Percentiles rank a stretch among this genome's conserved stretches.
phyloP scores from a whole-genome alignment of 2,797 vertebrate species.

The Hybognathus amarus region DNA sequence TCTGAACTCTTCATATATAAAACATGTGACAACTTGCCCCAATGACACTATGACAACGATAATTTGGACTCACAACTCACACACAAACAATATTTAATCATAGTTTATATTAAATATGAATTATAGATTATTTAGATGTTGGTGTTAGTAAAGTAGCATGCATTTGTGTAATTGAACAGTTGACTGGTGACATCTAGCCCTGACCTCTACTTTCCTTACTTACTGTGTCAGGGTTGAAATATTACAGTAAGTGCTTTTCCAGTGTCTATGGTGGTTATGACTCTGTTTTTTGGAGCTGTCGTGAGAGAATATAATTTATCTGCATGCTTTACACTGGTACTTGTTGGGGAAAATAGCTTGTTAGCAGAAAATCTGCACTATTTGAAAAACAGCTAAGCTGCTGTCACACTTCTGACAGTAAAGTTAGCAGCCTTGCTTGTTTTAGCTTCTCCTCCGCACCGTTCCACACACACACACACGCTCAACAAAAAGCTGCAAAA shows the following conservation, averaged over 20 bases:
- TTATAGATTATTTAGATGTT: background rate
- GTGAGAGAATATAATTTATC: background rate
- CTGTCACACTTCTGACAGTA: conserved; percentile 5
- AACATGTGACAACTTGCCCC: background rate
- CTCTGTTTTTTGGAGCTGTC: background rate
- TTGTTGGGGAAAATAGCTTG: conserved; percentile 1
- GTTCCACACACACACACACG: background rate
- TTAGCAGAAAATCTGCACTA: conserved; percentile 10
- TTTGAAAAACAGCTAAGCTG: conserved; percentile 27
- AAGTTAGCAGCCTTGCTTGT: conserved; percentile 8
- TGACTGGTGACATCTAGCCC: background rate
- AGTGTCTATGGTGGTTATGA: background rate
- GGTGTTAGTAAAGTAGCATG: background rate
- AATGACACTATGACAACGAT: background rate
- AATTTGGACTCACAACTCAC: background rate
- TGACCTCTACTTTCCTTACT: background rate
- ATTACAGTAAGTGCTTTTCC: conserved; percentile 6
- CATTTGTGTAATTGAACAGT: background rate
- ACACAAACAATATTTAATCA: background rate
- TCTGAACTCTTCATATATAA: no score
- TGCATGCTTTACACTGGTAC: background rate
- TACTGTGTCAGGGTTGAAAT: background rate
- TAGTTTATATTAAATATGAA: background rate
- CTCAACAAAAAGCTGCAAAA: background rate
- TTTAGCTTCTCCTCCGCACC: background rate